Evolutionary conservation across 2,113 vertebrate genomes (phyloP).

Genomic region (Ammospiza nelsoni): DNA sequence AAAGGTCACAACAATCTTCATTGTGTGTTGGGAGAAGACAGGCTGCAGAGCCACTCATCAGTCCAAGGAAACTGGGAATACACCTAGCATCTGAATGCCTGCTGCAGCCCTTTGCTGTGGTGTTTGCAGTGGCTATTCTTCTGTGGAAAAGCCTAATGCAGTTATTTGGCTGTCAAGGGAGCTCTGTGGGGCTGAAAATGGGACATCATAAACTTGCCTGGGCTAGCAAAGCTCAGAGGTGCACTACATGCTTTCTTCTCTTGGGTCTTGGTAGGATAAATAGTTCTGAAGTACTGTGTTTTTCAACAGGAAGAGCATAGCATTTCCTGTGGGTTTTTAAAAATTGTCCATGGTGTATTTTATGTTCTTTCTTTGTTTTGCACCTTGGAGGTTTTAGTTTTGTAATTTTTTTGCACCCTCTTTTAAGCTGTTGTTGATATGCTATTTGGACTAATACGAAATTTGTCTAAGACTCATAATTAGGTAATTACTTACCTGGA

Average conservation of each 20-base stretch:
- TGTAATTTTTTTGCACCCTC: neutral
- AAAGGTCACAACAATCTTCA: neutral
- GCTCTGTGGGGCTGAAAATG: neutral
- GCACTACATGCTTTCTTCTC: neutral
- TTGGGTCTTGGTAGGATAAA: neutral
- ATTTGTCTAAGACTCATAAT: neutral
- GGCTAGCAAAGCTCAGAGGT: neutral
- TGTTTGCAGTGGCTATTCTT: neutral
- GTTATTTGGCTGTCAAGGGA: neutral
- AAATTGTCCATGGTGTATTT: neutral
- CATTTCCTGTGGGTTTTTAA: neutral
- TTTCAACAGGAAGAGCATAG: neutral
- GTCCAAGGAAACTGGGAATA: neutral
- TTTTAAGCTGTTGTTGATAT: neutral
- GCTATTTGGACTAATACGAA: neutral
- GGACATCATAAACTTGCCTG: neutral
- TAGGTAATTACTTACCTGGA: neutral
- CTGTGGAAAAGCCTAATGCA: neutral
- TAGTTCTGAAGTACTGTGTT: neutral
- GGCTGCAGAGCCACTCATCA: neutral
- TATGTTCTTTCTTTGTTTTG: neutral
- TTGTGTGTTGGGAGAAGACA: neutral
- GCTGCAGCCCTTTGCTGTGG: neutral
- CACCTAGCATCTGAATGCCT: neutral
- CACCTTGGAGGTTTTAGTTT: neutral